Evolutionary conservation across 2,888 invertebrate genomes (phyloP), one percentile per base, ranked within the genome.

Genomic region (Orthosia gothica): DNA sequence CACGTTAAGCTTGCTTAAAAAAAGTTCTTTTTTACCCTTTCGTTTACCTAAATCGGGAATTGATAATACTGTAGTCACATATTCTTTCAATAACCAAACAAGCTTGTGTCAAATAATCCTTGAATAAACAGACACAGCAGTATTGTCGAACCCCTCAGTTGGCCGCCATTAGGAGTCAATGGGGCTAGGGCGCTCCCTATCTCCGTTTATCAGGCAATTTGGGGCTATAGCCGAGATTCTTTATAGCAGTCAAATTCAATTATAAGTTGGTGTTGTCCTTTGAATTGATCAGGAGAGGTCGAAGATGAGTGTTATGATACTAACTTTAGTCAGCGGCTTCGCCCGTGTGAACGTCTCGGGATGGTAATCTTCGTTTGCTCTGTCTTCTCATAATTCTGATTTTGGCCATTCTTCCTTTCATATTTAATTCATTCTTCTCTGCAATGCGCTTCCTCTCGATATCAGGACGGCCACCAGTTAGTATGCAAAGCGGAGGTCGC

Each of bases 181-280:
- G 70, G 70, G 70, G 58, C 32, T 76, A 61, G 68, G 73, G 76
- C 26, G 66, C 70, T 18, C 61, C 59, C 59, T 78, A 78, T 82
- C 80, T 65, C 54, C 40, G 26, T 73, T 82, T 61, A 73, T 78
- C 79, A 68, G 73, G 16, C 82, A 72, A 80, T 81, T 78, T 78
- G 26, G 73, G 73, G 64, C 49, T 45, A 54, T 32, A 45, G 26
- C 59, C 12, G 58, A 61, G 76, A 68, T 74, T 73, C 64, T 82
- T 73, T 78, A 26, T 59, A 45, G 12, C 52, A 54, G 40, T 32
- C 26, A 61, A 78, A 81, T 81, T 72, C 40, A 81, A 82, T 73
- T 68, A 79, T 81, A 61, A 64, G 32, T 63, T 65, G 9, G 15
- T 54, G 57, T 76, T 59, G 47, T 20, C 13, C 20, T 62, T 15